Evolutionary conservation across 1,140 invertebrate genomes (phyloP), one percentile per base, ranked within the genome.

Genomic region (Drosophila teissieri): DNA sequence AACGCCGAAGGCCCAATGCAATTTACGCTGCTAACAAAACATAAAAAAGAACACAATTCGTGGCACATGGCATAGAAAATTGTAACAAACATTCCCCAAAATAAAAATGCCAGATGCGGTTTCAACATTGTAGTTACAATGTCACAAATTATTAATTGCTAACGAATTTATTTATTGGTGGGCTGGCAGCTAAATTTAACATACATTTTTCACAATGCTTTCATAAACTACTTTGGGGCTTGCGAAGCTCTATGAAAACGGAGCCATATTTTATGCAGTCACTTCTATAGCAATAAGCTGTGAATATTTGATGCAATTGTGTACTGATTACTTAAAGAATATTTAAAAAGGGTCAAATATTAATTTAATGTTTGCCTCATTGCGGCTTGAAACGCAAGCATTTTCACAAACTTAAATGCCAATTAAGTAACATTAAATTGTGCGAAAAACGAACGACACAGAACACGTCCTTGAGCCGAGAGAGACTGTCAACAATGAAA

Each of bases 381-480:
- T 46, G 39, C 49, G 14, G 55, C 65, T 53, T 31, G 40, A 60
- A 79, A 63, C 56, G 73, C 61, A 78, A 70, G 64, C 84, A 75
- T 82, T 88, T 83, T 72, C 69, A 89, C 73, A 73, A 84, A 89
- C 84, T 89, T 84, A 84, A 89, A 89, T 89, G 80, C 73, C 84
- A 80, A 89, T 89, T 89, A 89, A 89, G 89, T 89, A 90, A 90
- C 80, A 89, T 89, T 89, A 89, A 89, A 89, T 90, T 89, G 84
- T 89, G 73, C 84, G 85, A 73, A 74, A 84, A 89, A 90, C 84
- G 77, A 77, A 72, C 72, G 70, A 39, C 72, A 76, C 64, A 48
- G 46, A 73, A 51, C 42, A 58, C 42, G 61, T 70, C 64, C 55
- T 78, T 89, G 83, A 70, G 73, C 72, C 76, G 76, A 77, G 61